Conservation (phyloP, 2,888 invertebrate genomes). For the Trissolcus brochymenae region DNA sequence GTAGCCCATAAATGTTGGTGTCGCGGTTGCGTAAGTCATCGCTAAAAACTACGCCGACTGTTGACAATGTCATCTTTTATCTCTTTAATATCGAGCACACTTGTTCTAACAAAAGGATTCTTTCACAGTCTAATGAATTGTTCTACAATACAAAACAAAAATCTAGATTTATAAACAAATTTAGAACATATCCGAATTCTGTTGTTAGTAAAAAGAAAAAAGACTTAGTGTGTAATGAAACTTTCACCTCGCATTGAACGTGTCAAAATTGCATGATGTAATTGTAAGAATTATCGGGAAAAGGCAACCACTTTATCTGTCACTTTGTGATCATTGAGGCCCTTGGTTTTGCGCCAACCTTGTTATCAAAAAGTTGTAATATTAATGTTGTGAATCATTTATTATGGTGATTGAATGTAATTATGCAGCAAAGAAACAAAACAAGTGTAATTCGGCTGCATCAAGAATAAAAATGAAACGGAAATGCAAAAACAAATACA, state of each 20-base stretch:
- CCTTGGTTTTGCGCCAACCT: slow-evolving; percentile 11
- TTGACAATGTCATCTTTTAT: slow-evolving; percentile 30
- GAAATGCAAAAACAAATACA: slow-evolving; percentile 20
- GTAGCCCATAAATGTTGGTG: slow-evolving; percentile 7
- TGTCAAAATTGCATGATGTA: slow-evolving; percentile 47
- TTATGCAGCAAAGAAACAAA: slow-evolving; percentile 12
- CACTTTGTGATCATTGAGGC: slow-evolving; percentile 22
- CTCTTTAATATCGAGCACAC: no score
- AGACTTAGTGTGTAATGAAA: slow-evolving; percentile 9
- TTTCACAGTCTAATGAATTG: no score
- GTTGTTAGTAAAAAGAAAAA: no score
- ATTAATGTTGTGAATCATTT: slow-evolving; percentile 24
- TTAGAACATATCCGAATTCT: neutral
- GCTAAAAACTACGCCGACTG: slow-evolving; percentile 1
- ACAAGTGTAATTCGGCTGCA: neutral
- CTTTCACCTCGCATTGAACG: slow-evolving; percentile 47
- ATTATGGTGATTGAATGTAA: slow-evolving; percentile 24
- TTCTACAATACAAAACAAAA: neutral
- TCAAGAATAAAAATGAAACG: slow-evolving; percentile 1
- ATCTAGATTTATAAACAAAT: neutral
- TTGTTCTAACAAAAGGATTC: no score
- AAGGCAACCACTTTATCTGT: slow-evolving; percentile 33
- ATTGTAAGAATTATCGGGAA: slow-evolving; percentile 42
- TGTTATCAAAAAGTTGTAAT: slow-evolving; percentile 32
- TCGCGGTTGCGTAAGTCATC: slow-evolving; percentile 27